phyloP scores from a whole-genome alignment of 2,888 invertebrate genomes.

The Plebejus melissa region DNA sequence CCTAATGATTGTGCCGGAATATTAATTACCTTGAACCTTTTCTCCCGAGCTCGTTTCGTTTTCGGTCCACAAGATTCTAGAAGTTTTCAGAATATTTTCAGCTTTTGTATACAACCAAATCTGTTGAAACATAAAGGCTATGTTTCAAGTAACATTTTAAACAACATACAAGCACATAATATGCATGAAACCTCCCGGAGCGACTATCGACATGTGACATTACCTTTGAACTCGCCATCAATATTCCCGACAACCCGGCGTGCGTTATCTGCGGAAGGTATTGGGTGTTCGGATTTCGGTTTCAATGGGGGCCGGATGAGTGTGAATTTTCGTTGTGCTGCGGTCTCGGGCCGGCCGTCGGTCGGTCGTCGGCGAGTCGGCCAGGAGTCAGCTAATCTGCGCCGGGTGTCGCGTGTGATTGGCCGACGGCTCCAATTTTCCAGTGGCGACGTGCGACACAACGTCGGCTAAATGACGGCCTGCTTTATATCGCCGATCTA shows the following conservation, averaged over 20 bases:
- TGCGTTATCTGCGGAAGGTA: slow-evolving; percentile 47
- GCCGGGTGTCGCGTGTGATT: slow-evolving; percentile 76
- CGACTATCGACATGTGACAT: slow-evolving; percentile 38
- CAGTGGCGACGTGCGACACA: slow-evolving; percentile 57
- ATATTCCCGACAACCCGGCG: slow-evolving; percentile 48
- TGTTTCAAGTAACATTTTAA: no score
- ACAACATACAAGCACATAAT: background rate
- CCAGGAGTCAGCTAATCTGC: slow-evolving; percentile 62
- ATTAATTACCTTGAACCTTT: slow-evolving; percentile 6
- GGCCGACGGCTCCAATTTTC: slow-evolving; percentile 75
- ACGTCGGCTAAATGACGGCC: slow-evolving; percentile 51
- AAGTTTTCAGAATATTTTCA: background rate
- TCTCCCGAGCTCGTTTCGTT: background rate
- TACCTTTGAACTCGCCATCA: slow-evolving; percentile 49
- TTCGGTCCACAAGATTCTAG: background rate
- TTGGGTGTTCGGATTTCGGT: slow-evolving; percentile 45
- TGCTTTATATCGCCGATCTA: slow-evolving; percentile 24
- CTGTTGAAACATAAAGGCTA: background rate
- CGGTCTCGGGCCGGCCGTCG: slow-evolving; percentile 43
- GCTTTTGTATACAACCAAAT: background rate
- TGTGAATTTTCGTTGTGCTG: slow-evolving; percentile 56
- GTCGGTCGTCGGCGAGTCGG: slow-evolving; percentile 43
- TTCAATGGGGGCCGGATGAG: slow-evolving; percentile 60
- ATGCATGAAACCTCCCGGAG: background rate
- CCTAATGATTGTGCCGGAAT: slow-evolving; percentile 8